Conservation (phyloP, 2,888 invertebrate species). For the Tanytarsus gracilentus region DNA sequence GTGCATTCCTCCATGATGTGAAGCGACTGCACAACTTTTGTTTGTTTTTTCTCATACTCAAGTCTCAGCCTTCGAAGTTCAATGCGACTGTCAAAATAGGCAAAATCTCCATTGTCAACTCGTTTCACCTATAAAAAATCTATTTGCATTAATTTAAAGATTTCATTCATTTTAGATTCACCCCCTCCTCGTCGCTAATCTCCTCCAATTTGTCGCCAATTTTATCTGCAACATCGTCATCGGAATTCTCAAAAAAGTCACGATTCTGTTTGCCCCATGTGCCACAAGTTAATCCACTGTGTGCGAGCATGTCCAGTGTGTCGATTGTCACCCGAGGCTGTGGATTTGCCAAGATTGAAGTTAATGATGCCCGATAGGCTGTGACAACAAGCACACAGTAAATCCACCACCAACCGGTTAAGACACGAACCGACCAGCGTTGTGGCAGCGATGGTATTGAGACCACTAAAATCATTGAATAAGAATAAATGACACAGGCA, state of each 20-base stretch:
- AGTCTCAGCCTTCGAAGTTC: slow-evolving; percentile 59
- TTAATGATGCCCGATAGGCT: slow-evolving; percentile 74
- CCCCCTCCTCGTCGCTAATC: slow-evolving; percentile 53
- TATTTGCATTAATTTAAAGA: not conserved
- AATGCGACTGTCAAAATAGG: slow-evolving; percentile 71
- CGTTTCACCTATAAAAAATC: slow-evolving; percentile 40
- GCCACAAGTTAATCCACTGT: slow-evolving; percentile 56
- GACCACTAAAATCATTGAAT: slow-evolving; percentile 70
- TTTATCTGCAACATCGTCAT: slow-evolving; percentile 56
- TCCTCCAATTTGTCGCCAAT: slow-evolving; percentile 59
- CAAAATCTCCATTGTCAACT: slow-evolving; percentile 61
- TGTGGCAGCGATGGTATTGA: slow-evolving; percentile 66
- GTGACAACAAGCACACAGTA: slow-evolving; percentile 73
- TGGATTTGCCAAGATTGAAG: slow-evolving; percentile 72
- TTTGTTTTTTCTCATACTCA: slow-evolving; percentile 44
- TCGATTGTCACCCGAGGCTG: slow-evolving; percentile 68
- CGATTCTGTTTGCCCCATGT: slow-evolving; percentile 65
- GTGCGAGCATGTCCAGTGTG: slow-evolving; percentile 58
- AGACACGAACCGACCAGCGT: slow-evolving; percentile 69
- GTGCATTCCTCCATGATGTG: slow-evolving; percentile 78
- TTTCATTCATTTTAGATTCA: slow-evolving; percentile 36
- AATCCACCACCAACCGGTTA: slow-evolving; percentile 83
- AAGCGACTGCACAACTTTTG: slow-evolving; percentile 41
- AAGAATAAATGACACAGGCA: slow-evolving; percentile 69
- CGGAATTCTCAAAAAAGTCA: slow-evolving; percentile 59